Percentiles rank a stretch among this genome's conserved stretches.
Evolutionary conservation across 2,797 vertebrate species (phyloP).

Genomic region (Schizothorax lantsangensis): DNA sequence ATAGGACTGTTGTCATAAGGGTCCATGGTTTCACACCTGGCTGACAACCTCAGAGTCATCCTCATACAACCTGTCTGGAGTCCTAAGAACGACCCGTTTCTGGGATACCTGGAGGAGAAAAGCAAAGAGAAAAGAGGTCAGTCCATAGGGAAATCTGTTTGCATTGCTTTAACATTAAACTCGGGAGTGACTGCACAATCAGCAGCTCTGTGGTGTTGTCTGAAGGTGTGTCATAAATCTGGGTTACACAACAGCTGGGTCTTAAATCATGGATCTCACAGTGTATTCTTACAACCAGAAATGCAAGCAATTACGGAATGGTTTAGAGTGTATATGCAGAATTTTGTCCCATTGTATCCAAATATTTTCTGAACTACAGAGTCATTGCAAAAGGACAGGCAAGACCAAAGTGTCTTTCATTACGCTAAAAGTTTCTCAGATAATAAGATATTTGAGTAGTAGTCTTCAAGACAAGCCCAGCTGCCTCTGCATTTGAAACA

Average conservation of each 20-base stretch:
- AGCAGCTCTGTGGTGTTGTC: slow-evolving; percentile 50
- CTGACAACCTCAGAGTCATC: slow-evolving; percentile 85
- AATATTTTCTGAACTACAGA: not conserved
- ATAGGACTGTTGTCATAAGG: slow-evolving; percentile 62
- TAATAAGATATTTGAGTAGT: not conserved
- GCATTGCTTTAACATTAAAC: not conserved
- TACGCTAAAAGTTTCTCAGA: not conserved
- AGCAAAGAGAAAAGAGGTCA: slow-evolving; percentile 39
- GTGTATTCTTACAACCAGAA: not conserved
- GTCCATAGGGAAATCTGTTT: slow-evolving; percentile 3
- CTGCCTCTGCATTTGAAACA: slow-evolving; percentile 42
- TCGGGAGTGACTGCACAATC: slow-evolving; percentile 29
- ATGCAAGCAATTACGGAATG: not conserved
- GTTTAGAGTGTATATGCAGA: not conserved
- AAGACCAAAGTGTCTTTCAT: not conserved
- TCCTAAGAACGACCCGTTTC: slow-evolving; percentile 73
- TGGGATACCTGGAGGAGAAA: slow-evolving; percentile 72
- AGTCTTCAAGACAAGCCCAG: slow-evolving; percentile 24
- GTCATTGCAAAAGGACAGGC: not conserved
- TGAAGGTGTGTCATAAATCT: slow-evolving; percentile 48
- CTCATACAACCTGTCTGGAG: slow-evolving; percentile 79
- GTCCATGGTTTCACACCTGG: slow-evolving; percentile 76
- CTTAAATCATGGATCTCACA: not conserved
- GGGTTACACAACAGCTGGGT: slow-evolving; percentile 35
- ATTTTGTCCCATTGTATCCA: not conserved